phyloP scores from a whole-genome alignment of 1,140 invertebrate genomes.

The Zaprionus gabonicus region DNA sequence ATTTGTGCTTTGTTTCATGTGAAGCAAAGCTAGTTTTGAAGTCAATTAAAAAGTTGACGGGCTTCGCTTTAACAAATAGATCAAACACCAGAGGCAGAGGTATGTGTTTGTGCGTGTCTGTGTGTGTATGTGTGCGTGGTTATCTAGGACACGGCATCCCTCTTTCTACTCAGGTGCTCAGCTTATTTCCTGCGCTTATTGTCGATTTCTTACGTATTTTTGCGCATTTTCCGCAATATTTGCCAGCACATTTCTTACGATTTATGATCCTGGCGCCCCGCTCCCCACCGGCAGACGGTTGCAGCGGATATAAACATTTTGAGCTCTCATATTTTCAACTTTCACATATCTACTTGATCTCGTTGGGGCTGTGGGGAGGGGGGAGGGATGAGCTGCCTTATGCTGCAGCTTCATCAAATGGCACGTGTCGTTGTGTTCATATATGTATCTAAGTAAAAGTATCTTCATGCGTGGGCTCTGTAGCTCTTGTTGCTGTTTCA shows the following conservation, averaged over 20 bases:
- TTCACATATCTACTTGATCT: conserved; percentile 37
- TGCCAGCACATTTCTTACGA: conserved; percentile 63
- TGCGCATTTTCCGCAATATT: conserved; percentile 78
- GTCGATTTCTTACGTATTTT: conserved; percentile 75
- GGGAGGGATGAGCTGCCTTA: conserved; percentile 29
- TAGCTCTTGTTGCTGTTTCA: conserved; percentile 55
- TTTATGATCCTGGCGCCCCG: conserved; percentile 65
- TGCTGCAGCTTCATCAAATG: conserved; percentile 70
- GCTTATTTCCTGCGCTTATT: conserved; percentile 78
- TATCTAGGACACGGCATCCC: conserved; percentile 9
- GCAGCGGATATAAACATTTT: conserved; percentile 81
- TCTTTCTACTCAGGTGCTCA: conserved; percentile 49
- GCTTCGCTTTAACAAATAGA: conserved; percentile 22
- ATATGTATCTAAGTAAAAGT: conserved; percentile 18
- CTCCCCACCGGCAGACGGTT: conserved; percentile 64
- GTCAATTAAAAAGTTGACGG: conserved; percentile 69
- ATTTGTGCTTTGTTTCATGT: conserved; percentile 34
- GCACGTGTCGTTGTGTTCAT: conserved; percentile 68
- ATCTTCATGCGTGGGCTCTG: conserved; percentile 19
- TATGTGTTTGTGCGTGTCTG: conserved; percentile 4
- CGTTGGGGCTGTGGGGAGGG: neutral
- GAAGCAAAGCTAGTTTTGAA: conserved; percentile 70
- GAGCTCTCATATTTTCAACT: conserved; percentile 70
- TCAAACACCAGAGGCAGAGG: conserved; percentile 15
- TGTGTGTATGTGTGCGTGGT: neutral